Evolutionary conservation across 2,113 vertebrate species (phyloP).

Genomic region (Azemiops feae): DNA sequence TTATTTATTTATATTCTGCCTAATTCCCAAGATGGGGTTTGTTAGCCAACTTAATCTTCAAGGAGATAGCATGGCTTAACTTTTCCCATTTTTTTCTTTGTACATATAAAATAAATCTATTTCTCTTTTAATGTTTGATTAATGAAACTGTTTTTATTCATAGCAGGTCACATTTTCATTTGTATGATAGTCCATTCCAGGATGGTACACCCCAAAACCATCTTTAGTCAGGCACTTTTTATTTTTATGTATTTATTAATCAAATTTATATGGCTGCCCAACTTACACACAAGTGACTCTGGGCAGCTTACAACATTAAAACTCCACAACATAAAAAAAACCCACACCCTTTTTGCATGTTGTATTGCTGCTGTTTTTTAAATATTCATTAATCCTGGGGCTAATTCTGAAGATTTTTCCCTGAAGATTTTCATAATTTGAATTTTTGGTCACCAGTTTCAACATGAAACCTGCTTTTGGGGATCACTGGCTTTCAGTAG

Average conservation of each 20-base stretch:
- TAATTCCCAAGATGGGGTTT: background rate
- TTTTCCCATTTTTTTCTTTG: background rate
- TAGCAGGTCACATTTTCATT: background rate
- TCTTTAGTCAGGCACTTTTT: background rate
- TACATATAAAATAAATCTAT: background rate
- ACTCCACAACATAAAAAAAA: background rate
- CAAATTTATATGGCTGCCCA: background rate
- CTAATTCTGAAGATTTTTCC: background rate
- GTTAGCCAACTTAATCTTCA: background rate
- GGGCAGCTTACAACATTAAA: background rate
- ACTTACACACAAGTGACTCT: background rate
- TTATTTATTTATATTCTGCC: background rate
- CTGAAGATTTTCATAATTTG: background rate
- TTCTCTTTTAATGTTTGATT: background rate
- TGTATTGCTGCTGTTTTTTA: background rate
- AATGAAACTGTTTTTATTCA: background rate
- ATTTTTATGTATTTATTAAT: background rate
- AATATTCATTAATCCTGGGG: background rate
- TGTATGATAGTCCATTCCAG: background rate
- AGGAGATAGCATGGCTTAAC: background rate
- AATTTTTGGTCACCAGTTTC: background rate
- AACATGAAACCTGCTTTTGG: background rate
- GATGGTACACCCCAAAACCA: too few relatives aligned
- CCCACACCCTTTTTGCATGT: background rate
- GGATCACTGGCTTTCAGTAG: background rate